A percentile compares a stretch with the other conserved stretches of the same genome.
These are phyloP conservation scores for Prinia subflava DNA, from an alignment of 2,113 vertebrate species.

Conservation along the genomic window DNA sequence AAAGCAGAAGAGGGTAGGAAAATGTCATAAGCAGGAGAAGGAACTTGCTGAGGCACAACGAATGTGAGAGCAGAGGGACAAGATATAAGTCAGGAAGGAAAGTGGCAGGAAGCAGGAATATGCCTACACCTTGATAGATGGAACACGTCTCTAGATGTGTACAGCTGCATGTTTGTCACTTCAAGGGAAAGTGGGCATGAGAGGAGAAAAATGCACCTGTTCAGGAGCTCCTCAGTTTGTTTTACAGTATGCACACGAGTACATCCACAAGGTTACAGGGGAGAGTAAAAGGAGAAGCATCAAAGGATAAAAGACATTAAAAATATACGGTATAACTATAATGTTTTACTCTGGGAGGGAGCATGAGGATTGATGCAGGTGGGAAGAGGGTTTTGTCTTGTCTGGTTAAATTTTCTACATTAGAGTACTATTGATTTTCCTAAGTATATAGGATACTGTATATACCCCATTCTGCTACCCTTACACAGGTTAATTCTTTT, in stretches of 20 bases:
- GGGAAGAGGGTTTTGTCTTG: not conserved
- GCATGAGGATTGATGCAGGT: not conserved
- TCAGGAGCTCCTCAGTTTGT: not conserved
- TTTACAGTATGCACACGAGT: not conserved
- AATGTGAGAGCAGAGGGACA: not conserved
- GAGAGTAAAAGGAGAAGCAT: not conserved
- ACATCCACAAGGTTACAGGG: not conserved
- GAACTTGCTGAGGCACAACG: not conserved
- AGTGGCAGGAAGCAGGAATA: not conserved
- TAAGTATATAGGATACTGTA: slow-evolving; percentile 61
- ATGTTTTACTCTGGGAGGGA: not conserved
- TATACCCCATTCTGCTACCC: slow-evolving; percentile 47
- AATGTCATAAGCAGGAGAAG: not conserved
- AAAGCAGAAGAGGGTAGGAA: not conserved
- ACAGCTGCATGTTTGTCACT: not conserved
- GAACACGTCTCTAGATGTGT: not conserved
- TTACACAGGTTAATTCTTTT: slow-evolving; percentile 70
- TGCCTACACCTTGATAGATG: not conserved
- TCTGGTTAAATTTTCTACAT: slow-evolving; percentile 59
- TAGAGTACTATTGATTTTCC: slow-evolving; percentile 64
- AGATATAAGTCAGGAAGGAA: not conserved
- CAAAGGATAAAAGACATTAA: not conserved
- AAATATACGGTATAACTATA: not conserved
- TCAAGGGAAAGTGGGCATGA: not conserved
- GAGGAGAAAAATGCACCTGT: not conserved